A percentile compares a stretch with the other conserved stretches of the same genome.
Evolutionary conservation across 2,797 vertebrate species (phyloP).

Genomic region (Danionella dracula): DNA sequence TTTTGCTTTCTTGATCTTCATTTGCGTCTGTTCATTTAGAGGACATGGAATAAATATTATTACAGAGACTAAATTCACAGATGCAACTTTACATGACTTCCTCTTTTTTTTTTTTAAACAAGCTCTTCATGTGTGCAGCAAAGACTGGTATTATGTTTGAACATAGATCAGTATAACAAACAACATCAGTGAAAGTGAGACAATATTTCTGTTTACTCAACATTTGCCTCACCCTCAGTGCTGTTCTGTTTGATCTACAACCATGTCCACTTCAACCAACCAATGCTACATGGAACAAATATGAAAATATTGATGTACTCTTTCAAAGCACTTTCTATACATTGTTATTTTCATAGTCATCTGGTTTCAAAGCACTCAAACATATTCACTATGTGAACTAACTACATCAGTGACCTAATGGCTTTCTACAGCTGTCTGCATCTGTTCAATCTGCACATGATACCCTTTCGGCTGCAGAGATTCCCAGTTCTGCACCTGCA

Average conservation of each 20-base stretch:
- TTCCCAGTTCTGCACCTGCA: conserved; percentile 32
- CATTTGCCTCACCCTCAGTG: not conserved
- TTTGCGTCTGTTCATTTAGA: not conserved
- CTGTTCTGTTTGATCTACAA: conserved; percentile 8
- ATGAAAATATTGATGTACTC: conserved; percentile 10
- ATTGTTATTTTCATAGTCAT: not conserved
- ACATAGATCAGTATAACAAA: not conserved
- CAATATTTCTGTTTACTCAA: not conserved
- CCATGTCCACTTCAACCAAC: not conserved
- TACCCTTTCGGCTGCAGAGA: conserved; percentile 8
- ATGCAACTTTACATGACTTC: conserved; percentile 11
- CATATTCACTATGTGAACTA: not conserved
- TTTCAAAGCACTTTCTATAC: conserved; percentile 27
- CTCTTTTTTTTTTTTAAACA: not conserved
- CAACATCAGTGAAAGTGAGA: not conserved
- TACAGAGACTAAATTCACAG: not conserved
- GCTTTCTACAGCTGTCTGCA: not conserved
- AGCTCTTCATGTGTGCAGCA: conserved; percentile 15
- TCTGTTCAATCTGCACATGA: conserved; percentile 25
- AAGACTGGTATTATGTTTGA: not conserved
- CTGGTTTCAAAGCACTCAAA: not conserved
- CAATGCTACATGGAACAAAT: not conserved
- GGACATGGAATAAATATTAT: conserved; percentile 21
- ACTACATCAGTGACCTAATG: not conserved
- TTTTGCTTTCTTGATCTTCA: not conserved